A percentile compares a stretch with the other conserved stretches of the same genome.
phyloP scores from a whole-genome alignment of 53 echinoderm and acorn worm species.

The Crossaster papposus region DNA sequence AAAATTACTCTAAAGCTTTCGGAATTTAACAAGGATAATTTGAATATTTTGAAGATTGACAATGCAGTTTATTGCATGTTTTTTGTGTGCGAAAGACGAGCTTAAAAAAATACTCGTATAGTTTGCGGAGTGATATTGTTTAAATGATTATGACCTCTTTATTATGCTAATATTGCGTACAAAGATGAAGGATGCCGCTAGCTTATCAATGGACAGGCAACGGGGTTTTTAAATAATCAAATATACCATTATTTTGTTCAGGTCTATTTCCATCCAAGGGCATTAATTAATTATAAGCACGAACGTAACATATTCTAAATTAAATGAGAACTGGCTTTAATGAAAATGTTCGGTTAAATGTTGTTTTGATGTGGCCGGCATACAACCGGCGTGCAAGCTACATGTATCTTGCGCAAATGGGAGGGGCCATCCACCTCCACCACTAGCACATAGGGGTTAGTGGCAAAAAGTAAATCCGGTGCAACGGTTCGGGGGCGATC shows the following conservation, averaged over 20 bases:
- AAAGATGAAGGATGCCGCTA: constrained; percentile 54
- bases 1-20: not conserved
- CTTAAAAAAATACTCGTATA: not conserved
- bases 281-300: constrained; percentile 2
- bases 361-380: not conserved
- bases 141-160: constrained; percentile 66
- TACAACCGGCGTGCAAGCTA: no score
- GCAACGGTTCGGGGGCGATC: no score
- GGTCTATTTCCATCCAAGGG: not conserved
- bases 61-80: not conserved
- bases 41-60: not conserved
- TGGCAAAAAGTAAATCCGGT: no score
- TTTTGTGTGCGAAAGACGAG: not conserved
- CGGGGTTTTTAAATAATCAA: constrained; percentile 54
- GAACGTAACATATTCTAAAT: no score
- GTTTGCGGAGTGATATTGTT: constrained; percentile 35
- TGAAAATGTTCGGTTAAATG: not conserved
- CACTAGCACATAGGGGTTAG: no score
- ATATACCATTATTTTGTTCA: constrained; percentile 11
- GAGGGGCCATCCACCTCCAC: no score
- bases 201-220: constrained; percentile 40
- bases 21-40: not conserved
- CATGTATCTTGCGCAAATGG: no score
- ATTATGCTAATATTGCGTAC: constrained; percentile 65
- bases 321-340: not conserved